phyloP scores from a whole-genome alignment of 2,797 vertebrate genomes.

The Siniperca undulata region DNA sequence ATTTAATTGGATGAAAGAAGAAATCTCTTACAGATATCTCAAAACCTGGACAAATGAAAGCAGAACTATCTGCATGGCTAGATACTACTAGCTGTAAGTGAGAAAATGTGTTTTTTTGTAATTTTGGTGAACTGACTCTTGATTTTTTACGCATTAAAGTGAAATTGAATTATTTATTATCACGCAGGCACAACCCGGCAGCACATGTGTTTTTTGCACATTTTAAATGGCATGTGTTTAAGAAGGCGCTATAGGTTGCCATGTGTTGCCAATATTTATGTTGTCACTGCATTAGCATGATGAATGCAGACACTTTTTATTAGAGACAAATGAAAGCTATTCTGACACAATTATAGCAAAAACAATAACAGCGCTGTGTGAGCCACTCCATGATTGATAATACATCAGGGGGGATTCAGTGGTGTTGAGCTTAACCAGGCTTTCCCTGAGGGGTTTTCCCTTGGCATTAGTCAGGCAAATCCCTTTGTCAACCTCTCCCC shows the following conservation, averaged over 20 bases:
- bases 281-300: slow-evolving; percentile 79
- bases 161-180: slow-evolving; percentile 55
- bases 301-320: slow-evolving; percentile 82
- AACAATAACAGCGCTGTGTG: slow-evolving; percentile 82
- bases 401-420: slow-evolving; percentile 73
- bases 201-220: slow-evolving; percentile 57
- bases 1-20: not conserved
- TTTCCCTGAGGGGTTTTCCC: slow-evolving; percentile 79
- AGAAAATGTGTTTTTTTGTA: not conserved
- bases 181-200: slow-evolving; percentile 27
- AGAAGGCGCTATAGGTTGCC: slow-evolving; percentile 57
- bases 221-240: slow-evolving; percentile 51
- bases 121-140: slow-evolving; percentile 22
- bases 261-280: slow-evolving; percentile 67
- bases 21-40: not conserved
- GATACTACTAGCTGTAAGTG: not conserved
- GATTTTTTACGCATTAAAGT: slow-evolving; percentile 45
- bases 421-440: slow-evolving; percentile 80
- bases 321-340: slow-evolving; percentile 83
- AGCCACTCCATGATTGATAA: slow-evolving; percentile 80
- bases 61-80: not conserved
- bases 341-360: slow-evolving; percentile 83
- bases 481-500: slow-evolving; percentile 84
- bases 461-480: slow-evolving; percentile 86
- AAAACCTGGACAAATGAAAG: not conserved